Conservation (phyloP, 2,113 vertebrate genomes). For the Australoheros scitulus region DNA sequence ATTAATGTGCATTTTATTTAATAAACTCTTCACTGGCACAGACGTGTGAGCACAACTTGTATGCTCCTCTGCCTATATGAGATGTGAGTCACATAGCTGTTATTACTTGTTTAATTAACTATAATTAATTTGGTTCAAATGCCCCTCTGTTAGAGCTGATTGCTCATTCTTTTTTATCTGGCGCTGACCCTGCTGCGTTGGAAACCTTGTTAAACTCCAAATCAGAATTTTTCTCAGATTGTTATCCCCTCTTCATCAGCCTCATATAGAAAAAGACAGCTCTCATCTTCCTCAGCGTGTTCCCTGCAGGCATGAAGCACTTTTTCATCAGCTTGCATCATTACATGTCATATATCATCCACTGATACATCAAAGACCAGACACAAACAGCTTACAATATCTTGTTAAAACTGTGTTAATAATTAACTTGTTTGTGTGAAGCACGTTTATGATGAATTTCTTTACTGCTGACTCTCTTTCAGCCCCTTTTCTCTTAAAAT, state of each 20-base stretch:
- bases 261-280: conserved; percentile 1
- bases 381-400: background rate
- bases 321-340: conserved; percentile 67
- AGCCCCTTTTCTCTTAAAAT: background rate
- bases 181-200: background rate
- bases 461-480: conserved; percentile 6
- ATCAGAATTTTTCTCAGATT: background rate
- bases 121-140: background rate
- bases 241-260: background rate
- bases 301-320: conserved; percentile 16
- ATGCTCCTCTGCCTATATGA: background rate
- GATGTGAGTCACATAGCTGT: background rate
- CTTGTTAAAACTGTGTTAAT: background rate
- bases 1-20: background rate
- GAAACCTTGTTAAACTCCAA: background rate
- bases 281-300: background rate
- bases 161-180: background rate
- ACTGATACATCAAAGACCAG: conserved; percentile 18
- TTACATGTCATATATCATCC: conserved; percentile 36
- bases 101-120: background rate
- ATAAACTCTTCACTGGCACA: background rate
- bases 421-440: background rate
- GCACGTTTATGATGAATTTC: background rate
- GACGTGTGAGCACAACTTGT: background rate
- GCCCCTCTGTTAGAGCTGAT: background rate